Evolutionary conservation across 2,797 vertebrate genomes (phyloP).

Genomic region (Coregonus sp.): DNA sequence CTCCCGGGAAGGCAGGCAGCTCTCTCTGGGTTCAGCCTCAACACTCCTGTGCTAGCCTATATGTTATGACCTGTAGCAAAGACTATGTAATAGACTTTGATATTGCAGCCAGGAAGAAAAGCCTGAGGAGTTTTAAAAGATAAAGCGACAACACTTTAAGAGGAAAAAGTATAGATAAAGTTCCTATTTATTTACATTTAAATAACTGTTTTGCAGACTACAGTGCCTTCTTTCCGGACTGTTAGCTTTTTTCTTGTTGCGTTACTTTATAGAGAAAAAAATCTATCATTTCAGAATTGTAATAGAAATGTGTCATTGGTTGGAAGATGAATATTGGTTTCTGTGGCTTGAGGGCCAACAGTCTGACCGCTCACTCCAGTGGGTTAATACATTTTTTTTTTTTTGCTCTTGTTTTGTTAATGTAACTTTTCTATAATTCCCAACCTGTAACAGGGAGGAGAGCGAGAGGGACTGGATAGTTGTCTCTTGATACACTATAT

Average conservation of each 20-base stretch:
- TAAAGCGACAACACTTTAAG: constrained; percentile 58
- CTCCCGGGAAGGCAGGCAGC: constrained; percentile 43
- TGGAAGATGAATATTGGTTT: constrained; percentile 50
- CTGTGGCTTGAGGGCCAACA: constrained; percentile 42
- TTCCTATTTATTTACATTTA: constrained; percentile 79
- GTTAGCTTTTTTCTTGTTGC: constrained; percentile 23
- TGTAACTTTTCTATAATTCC: constrained; percentile 53
- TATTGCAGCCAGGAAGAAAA: constrained; percentile 51
- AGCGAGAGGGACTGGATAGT: background rate
- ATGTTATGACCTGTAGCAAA: constrained; percentile 54
- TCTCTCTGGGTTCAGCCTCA: constrained; percentile 36
- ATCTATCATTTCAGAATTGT: constrained; percentile 45
- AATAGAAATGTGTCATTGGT: constrained; percentile 46
- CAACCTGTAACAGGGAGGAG: constrained; percentile 12
- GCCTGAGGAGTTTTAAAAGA: constrained; percentile 66
- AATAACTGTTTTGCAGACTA: constrained; percentile 63
- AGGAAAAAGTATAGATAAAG: constrained; percentile 62
- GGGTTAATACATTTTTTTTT: constrained; percentile 49
- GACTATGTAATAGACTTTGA: constrained; percentile 54
- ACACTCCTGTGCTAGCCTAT: constrained; percentile 31
- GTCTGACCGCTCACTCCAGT: constrained; percentile 39
- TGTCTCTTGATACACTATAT: no score
- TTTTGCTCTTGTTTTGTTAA: constrained; percentile 46
- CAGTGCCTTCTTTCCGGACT: constrained; percentile 33
- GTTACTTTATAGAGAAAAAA: constrained; percentile 13